Evolutionary conservation across 2,888 invertebrate species (phyloP).

Genomic region (Campopleginae sp.): DNA sequence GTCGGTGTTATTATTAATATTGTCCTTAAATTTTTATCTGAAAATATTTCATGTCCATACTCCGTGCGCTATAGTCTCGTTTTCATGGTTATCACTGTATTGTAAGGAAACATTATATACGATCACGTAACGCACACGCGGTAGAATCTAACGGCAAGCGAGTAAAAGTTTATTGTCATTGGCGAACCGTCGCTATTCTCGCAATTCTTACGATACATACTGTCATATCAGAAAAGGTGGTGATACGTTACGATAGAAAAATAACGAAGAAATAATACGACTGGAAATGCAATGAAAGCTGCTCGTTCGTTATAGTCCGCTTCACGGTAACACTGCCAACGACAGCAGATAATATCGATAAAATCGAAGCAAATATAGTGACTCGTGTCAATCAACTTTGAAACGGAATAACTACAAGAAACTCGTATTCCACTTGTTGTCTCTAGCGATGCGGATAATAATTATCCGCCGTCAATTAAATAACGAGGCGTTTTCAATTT

Average conservation of each 20-base stretch:
- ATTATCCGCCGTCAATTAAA: background rate
- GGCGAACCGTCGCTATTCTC: conserved; percentile 36
- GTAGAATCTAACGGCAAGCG: conserved; percentile 48
- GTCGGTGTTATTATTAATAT: background rate
- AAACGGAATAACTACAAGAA: background rate
- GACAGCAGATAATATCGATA: conserved; percentile 34
- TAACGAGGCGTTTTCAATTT: background rate
- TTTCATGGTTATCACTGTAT: conserved; percentile 5
- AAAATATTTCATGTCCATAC: conserved; percentile 14
- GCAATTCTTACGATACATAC: conserved; percentile 11
- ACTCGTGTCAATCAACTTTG: conserved; percentile 1
- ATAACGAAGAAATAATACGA: conserved; percentile 38
- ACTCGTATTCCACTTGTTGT: background rate
- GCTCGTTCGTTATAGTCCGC: conserved; percentile 32
- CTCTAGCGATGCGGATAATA: background rate
- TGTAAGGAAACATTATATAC: conserved; percentile 27
- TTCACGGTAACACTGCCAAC: conserved; percentile 8
- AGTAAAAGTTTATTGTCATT: conserved; percentile 62
- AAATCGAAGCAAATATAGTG: conserved; percentile 22
- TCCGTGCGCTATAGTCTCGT: conserved; percentile 26
- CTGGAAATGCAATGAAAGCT: background rate
- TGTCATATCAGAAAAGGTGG: conserved; percentile 25
- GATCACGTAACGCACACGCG: conserved; percentile 59
- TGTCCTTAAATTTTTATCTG: background rate
- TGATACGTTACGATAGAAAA: conserved; percentile 38